Evolutionary conservation across 2,797 vertebrate species (phyloP), one percentile per base, ranked within the genome.

Genomic region (Ctenopoma kingsleyae): DNA sequence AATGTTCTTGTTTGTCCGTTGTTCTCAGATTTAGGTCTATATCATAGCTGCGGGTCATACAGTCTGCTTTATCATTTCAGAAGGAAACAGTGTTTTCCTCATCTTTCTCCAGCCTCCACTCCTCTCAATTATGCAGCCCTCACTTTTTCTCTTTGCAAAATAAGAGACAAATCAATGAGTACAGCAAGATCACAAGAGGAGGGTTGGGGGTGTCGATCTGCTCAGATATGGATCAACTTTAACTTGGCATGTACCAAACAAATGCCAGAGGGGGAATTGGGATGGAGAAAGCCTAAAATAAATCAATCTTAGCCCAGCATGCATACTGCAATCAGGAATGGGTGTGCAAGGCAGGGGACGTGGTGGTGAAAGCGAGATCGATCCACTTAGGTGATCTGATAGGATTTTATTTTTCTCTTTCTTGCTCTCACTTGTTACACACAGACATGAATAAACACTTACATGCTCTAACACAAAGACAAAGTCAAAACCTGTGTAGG

Each of bases 181-280:
- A 84, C 78, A 76, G 67, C 1, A 30, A 65, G 83, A 88, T 87
- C 77, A 88, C 74, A 89, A 58, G 66, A 77, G 71, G 70, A 69
- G 53, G 82, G 64, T 78, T 19, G 62, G 64, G 60, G 81, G 51
- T 80, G 76, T 79, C 32, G 71, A 56, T 76, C n/a, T 55, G 68
- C 81, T 87, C 81, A 81, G 81, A 87, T 90, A 88, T 81, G 84
- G 87, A 91, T 91, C 85, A 85, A 52, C 80, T 85, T 84, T 81
- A 79, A 86, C 89, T 80, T 83, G 77, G 76, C 65, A 71, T 82
- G 71, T 84, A 86, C 76, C 82, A 89, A 84, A 88, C 84, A 85
- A 79, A 81, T 82, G 62, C 74, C 55, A 56, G 52, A 50, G 81
- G 81, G 78, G 73, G 63, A 78, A 74, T 54, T 51, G 61, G 61